Evolutionary conservation across 2,888 invertebrate genomes (phyloP).

Genomic region (Boloria selene): DNA sequence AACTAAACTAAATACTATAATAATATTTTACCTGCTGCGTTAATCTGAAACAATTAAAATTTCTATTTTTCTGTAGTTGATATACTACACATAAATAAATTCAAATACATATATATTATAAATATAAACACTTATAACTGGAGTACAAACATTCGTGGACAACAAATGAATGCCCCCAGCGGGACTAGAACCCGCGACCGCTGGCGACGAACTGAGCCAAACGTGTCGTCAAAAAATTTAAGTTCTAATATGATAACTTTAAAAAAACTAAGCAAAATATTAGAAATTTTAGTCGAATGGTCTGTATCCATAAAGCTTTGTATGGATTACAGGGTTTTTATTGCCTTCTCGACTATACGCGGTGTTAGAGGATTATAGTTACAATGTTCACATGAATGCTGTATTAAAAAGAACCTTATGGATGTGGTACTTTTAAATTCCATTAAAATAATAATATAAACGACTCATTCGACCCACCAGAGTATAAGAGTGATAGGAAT

Average conservation of each 20-base stretch:
- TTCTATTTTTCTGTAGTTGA: neutral
- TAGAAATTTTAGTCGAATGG: constrained; percentile 24
- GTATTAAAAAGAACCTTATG: neutral
- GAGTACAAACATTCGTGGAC: too few species aligned
- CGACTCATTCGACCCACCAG: too few species aligned
- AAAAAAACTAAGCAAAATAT: constrained; percentile 24
- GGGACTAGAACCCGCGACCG: too few species aligned
- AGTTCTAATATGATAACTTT: constrained; percentile 18
- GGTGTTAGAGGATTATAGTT: constrained; percentile 42
- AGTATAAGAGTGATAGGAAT: too few species aligned
- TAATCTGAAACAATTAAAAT: neutral
- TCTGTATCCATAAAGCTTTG: constrained; percentile 55
- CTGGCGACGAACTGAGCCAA: too few species aligned
- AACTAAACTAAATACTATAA: constrained; percentile 5
- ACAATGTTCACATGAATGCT: neutral
- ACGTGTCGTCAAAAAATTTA: too few species aligned
- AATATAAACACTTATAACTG: too few species aligned
- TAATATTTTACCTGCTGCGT: neutral
- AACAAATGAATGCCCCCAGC: too few species aligned
- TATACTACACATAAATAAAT: too few species aligned
- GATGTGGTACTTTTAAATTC: constrained; percentile 14
- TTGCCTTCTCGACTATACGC: constrained; percentile 45
- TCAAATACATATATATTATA: too few species aligned
- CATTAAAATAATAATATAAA: neutral
- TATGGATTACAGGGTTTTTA: constrained; percentile 58